phyloP scores from a whole-genome alignment of 1,140 invertebrate genomes.

The Nymphalis io region DNA sequence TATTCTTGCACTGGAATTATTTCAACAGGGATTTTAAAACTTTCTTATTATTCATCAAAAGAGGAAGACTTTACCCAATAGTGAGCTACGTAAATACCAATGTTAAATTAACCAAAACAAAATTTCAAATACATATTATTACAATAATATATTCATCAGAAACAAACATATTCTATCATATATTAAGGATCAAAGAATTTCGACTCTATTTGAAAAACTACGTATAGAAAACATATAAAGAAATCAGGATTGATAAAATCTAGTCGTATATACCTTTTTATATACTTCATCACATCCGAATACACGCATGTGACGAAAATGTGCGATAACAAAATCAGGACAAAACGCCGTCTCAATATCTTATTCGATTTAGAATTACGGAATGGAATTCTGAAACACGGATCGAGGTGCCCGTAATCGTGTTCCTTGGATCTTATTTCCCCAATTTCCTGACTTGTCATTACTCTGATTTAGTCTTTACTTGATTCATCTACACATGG shows the following conservation, averaged over 20 bases:
- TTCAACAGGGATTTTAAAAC: too few species aligned
- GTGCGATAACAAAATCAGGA: slow-evolving; percentile 26
- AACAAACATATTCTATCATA: not conserved
- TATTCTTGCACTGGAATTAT: too few species aligned
- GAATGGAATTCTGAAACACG: slow-evolving; percentile 34
- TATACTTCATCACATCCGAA: slow-evolving; percentile 8
- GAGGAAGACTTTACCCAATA: too few species aligned
- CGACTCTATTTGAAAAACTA: not conserved
- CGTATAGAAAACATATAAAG: not conserved
- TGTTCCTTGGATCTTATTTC: slow-evolving; percentile 31
- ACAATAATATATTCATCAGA: not conserved
- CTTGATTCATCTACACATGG: slow-evolving; percentile 3
- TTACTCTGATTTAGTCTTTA: slow-evolving; percentile 31
- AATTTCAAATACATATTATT: too few species aligned
- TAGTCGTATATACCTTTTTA: not conserved
- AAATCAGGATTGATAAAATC: not conserved
- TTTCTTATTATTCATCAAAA: too few species aligned
- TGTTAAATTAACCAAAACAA: too few species aligned
- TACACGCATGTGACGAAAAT: slow-evolving; percentile 12
- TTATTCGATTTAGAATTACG: slow-evolving; percentile 40
- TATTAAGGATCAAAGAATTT: not conserved
- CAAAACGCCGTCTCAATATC: slow-evolving; percentile 34
- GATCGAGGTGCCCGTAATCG: slow-evolving; percentile 34
- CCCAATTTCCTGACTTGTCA: slow-evolving; percentile 31
- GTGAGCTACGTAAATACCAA: too few species aligned